Conservation (phyloP, 2,797 vertebrate species). For the Sphaeramia orbicularis region DNA sequence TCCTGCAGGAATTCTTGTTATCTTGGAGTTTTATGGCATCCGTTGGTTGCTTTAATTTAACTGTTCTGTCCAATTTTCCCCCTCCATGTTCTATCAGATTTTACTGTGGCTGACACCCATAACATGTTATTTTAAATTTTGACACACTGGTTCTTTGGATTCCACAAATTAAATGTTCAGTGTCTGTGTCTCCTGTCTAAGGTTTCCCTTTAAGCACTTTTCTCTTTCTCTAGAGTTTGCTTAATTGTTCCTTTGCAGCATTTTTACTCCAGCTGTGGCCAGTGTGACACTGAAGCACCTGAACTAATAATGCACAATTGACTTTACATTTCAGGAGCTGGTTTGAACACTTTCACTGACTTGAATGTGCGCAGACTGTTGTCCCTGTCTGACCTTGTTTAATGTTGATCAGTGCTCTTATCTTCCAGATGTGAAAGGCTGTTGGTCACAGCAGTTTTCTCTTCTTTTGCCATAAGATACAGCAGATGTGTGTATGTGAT, state of each 20-base stretch:
- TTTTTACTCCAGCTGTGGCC: conserved; percentile 44
- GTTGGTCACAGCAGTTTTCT: conserved; percentile 20
- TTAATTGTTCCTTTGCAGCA: conserved; percentile 55
- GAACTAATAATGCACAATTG: conserved; percentile 50
- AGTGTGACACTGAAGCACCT: conserved; percentile 25
- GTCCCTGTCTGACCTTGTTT: conserved; percentile 49
- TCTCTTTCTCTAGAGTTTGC: conserved; percentile 29
- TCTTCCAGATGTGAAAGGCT: conserved; percentile 40
- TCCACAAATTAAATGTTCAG: conserved; percentile 48
- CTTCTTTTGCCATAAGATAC: conserved; percentile 24
- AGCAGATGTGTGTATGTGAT: conserved; percentile 24
- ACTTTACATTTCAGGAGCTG: conserved; percentile 70
- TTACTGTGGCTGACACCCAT: conserved; percentile 38
- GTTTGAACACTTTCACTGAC: conserved; percentile 3
- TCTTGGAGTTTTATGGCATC: conserved; percentile 1
- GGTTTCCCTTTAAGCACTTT: conserved; percentile 37
- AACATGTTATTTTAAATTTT: conserved; percentile 43
- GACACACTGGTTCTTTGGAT: conserved; percentile 40
- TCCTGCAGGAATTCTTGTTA: conserved; percentile 51
- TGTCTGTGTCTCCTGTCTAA: conserved; percentile 61
- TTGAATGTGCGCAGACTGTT: conserved; percentile 40
- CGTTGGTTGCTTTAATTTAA: conserved; percentile 45
- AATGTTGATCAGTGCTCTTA: conserved; percentile 43
- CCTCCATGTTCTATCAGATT: conserved; percentile 47
- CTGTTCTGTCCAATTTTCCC: conserved; percentile 39